Evolutionary conservation across 2,888 invertebrate species (phyloP), one percentile per base, ranked within the genome.

Genomic region (Phrixothrix hirtus): DNA sequence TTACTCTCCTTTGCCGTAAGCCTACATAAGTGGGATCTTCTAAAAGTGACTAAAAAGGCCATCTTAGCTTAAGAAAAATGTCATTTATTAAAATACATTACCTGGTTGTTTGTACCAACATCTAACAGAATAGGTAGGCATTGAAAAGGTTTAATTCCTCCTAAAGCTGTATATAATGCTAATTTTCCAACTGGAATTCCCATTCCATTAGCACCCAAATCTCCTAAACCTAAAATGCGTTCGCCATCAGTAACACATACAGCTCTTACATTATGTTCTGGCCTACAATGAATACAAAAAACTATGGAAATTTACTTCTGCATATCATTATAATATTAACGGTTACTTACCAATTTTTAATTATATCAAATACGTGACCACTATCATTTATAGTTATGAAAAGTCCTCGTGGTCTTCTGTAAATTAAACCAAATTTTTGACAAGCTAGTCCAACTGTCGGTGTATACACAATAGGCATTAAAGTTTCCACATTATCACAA

Each of bases 131-230:
- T 90, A 1, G 97, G 97, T 55, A 98, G 79, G 73, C 96, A 96
- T 72, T 95, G 91, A 70, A 93, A 89, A 0, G 97, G 98, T 68
- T 92, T 90, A 62, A 98, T 94, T n/a, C 95, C 97, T 13, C 95
- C 97, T 59, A 98, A 78, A 0, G 96, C 97, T 0, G 97, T 97
- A 76, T 98, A 98, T 27, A 98, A 81, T 0, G 97, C 87, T 57
- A 99, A 80, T 76, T 98, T 98, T 13, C 98, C 98, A 6, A 98
- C 95, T 0, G 98, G 97, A 65, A 99, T 98, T 50, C 98, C 98
- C 95, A 95, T 95, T 14, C 98, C 98, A 68, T 92, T 92, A 1
- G 95, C 94, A 0, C 98, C 98, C 38, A 98, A 82, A 75, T 98
- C 98, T 2, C 98, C 98, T 29, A 98, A 82, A 61, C 98, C 98